Percentiles rank a stretch among this genome's conserved stretches.
phyloP scores from a whole-genome alignment of 1,140 invertebrate genomes.

The Eriocheir sinensis region DNA sequence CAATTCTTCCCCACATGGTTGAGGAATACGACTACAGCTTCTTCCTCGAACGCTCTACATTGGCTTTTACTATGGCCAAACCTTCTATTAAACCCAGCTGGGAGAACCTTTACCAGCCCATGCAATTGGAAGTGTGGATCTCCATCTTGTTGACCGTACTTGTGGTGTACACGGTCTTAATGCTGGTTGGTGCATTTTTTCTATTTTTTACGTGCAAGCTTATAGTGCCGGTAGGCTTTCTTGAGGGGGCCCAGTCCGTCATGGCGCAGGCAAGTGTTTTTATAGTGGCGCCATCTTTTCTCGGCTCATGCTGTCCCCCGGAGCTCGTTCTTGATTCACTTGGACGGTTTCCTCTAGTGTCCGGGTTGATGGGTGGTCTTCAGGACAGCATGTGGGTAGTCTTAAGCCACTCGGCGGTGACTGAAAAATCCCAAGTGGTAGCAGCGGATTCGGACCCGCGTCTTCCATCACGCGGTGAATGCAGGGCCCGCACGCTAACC shows the following conservation, averaged over 20 bases:
- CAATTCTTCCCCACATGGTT: constrained; percentile 30
- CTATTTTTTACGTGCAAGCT: too few species aligned
- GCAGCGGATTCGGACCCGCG: too few species aligned
- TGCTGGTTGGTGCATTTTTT: not conserved
- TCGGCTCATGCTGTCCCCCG: too few species aligned
- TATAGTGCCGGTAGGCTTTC: not conserved
- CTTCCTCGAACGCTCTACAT: constrained; percentile 21
- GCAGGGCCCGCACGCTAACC: too few species aligned
- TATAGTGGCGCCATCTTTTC: too few species aligned
- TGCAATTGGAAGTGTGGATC: constrained; percentile 31
- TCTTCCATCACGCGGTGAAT: too few species aligned
- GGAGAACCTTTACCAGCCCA: constrained; percentile 53
- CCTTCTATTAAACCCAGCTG: constrained; percentile 47
- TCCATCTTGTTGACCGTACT: not conserved
- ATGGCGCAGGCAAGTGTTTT: not conserved
- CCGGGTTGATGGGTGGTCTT: too few species aligned
- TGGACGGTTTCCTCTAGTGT: too few species aligned
- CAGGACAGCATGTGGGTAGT: too few species aligned
- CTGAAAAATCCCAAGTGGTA: too few species aligned
- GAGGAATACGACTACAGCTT: constrained; percentile 53
- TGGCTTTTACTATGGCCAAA: constrained; percentile 58
- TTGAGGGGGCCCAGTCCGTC: not conserved
- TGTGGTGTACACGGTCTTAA: not conserved
- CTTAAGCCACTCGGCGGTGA: too few species aligned
- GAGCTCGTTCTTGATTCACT: too few species aligned